These are phyloP conservation scores for Microplitis mediator DNA, from an alignment of 1,140 invertebrate species.

Conservation along the genomic window DNA sequence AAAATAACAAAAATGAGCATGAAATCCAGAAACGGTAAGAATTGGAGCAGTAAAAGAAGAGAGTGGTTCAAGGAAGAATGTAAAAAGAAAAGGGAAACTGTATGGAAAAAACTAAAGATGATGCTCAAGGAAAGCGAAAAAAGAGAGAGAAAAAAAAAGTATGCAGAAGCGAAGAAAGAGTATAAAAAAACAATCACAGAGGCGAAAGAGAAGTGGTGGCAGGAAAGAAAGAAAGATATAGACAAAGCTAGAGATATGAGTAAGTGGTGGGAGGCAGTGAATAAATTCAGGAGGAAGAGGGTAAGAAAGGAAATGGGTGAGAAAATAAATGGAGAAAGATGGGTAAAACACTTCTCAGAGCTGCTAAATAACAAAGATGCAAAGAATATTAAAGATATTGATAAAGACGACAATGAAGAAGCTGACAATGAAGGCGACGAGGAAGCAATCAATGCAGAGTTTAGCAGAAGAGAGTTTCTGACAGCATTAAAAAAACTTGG, in stretches of 20 bases:
- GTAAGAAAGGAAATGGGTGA: not conserved
- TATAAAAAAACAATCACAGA: not conserved
- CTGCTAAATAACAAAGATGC: slow-evolving; percentile 7
- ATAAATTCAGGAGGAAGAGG: slow-evolving; percentile 5
- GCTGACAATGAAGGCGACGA: not conserved
- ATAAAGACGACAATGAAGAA: not conserved
- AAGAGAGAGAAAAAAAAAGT: not conserved
- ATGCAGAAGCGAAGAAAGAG: slow-evolving; percentile 7
- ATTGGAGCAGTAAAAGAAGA: not conserved
- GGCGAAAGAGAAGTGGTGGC: slow-evolving; percentile 19
- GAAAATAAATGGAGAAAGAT: slow-evolving; percentile 18
- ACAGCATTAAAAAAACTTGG: slow-evolving; percentile 40
- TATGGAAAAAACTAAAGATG: slow-evolving; percentile 12
- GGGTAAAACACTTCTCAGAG: slow-evolving; percentile 27
- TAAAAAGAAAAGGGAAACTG: not conserved
- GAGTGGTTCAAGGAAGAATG: slow-evolving; percentile 19
- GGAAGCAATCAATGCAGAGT: slow-evolving; percentile 16
- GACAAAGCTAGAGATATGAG: slow-evolving; percentile 19
- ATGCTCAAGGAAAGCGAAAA: slow-evolving; percentile 1
- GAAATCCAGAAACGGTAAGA: not conserved
- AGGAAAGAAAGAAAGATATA: slow-evolving; percentile 10
- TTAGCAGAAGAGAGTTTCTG: slow-evolving; percentile 33
- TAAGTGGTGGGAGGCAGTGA: slow-evolving; percentile 19
- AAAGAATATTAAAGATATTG: not conserved
- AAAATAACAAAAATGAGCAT: slow-evolving; percentile 5